Evolutionary conservation across 2,797 vertebrate species (phyloP).

Genomic region (Aldrovandia affinis): DNA sequence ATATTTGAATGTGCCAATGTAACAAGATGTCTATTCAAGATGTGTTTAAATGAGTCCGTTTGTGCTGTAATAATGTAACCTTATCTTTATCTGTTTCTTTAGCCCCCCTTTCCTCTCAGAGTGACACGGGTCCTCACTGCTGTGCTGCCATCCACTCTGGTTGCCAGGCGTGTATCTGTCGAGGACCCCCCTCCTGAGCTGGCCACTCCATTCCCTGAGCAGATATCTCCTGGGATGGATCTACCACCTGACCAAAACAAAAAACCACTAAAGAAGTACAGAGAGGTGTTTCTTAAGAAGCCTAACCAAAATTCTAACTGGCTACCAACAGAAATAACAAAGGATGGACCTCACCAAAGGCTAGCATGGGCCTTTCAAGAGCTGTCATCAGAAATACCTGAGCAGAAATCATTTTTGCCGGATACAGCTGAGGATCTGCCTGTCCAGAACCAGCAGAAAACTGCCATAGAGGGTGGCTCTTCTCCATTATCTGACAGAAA

Average conservation of each 20-base stretch:
- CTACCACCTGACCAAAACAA: slow-evolving; percentile 46
- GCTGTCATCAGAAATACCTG: slow-evolving; percentile 4
- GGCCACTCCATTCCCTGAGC: slow-evolving; percentile 60
- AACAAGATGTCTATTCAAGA: neutral
- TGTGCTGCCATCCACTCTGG: slow-evolving; percentile 69
- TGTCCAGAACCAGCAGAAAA: slow-evolving; percentile 43
- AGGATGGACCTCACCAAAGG: slow-evolving; percentile 39
- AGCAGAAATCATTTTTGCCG: slow-evolving; percentile 7
- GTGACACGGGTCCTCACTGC: slow-evolving; percentile 73
- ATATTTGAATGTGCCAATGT: neutral
- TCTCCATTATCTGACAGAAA: neutral
- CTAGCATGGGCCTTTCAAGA: neutral
- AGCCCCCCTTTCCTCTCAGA: slow-evolving; percentile 67
- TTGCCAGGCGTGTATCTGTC: slow-evolving; percentile 74
- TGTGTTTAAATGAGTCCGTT: neutral
- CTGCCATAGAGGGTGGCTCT: slow-evolving; percentile 42
- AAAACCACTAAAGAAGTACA: slow-evolving; percentile 48
- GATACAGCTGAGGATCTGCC: slow-evolving; percentile 40
- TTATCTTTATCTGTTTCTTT: slow-evolving; percentile 30
- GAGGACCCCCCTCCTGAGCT: slow-evolving; percentile 72
- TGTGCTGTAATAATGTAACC: neutral
- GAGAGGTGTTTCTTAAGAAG: slow-evolving; percentile 43
- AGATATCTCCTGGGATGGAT: slow-evolving; percentile 57
- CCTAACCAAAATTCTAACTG: slow-evolving; percentile 37
- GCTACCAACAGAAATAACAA: slow-evolving; percentile 36